These are phyloP conservation scores for Neopelma chrysocephalum DNA, from an alignment of 2,797 vertebrate species.

Conservation along the genomic window DNA sequence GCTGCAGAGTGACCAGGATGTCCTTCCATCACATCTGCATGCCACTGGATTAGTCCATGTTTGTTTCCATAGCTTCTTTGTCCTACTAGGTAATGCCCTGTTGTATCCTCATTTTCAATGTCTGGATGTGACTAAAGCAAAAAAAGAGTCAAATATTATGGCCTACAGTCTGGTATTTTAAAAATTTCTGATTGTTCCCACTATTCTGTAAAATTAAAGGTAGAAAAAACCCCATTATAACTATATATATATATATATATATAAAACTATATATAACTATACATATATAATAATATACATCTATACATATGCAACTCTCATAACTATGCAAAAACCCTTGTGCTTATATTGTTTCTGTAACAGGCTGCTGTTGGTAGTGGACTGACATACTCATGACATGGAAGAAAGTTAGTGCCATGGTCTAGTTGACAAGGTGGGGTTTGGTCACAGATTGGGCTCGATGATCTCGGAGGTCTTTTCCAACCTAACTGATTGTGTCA, in stretches of 20 bases:
- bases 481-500: background rate
- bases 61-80: constrained; percentile 55
- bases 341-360: fast-evolving
- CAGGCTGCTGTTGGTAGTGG: fast-evolving
- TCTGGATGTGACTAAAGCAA: background rate
- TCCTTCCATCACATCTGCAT: constrained; percentile 57
- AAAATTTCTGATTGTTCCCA: background rate
- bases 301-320: background rate
- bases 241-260: background rate
- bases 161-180: background rate
- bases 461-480: background rate
- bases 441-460: background rate
- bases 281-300: background rate
- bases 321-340: fast-evolving
- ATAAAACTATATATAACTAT: too few species aligned
- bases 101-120: constrained; percentile 48
- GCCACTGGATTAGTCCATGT: constrained; percentile 49
- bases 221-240: background rate
- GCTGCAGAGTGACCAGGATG: constrained; percentile 49
- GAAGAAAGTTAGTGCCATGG: background rate
- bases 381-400: fast-evolving
- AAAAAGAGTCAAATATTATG: background rate
- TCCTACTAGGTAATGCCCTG: constrained; percentile 9
- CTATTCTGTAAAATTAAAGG: background rate
- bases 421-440: background rate